Conservation (phyloP, 2,797 vertebrate genomes). For the Spinus pinus region DNA sequence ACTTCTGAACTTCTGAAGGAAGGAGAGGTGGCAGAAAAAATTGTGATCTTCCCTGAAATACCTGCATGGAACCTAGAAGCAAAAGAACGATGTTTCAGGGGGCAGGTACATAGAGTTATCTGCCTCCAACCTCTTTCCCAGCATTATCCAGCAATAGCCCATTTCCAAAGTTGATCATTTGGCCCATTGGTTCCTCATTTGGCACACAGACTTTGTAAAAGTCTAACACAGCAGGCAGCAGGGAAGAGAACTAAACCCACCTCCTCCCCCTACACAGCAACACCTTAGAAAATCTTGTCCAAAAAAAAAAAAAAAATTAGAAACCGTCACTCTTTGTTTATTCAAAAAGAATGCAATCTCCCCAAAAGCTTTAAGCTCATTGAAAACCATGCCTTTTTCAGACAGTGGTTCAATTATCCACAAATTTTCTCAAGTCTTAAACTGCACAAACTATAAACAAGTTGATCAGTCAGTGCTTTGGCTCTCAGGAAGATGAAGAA, state of each 20-base stretch:
- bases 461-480: neutral
- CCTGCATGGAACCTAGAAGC: neutral
- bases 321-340: neutral
- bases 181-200: neutral
- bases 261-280: neutral
- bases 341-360: neutral
- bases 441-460: neutral
- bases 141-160: neutral
- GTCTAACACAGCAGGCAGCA: neutral
- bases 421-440: neutral
- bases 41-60: neutral
- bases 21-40: neutral
- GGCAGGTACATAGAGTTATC: neutral
- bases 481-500: neutral
- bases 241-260: neutral
- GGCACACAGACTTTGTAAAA: neutral
- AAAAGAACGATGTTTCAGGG: neutral
- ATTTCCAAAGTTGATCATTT: neutral
- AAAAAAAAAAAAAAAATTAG: fast-evolving
- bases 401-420: neutral
- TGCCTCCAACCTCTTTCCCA: neutral
- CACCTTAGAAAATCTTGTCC: neutral
- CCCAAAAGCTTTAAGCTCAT: neutral
- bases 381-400: neutral
- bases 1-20: neutral